Conservation (phyloP, 2,888 invertebrate genomes). For the Cephus pygmeus region DNA sequence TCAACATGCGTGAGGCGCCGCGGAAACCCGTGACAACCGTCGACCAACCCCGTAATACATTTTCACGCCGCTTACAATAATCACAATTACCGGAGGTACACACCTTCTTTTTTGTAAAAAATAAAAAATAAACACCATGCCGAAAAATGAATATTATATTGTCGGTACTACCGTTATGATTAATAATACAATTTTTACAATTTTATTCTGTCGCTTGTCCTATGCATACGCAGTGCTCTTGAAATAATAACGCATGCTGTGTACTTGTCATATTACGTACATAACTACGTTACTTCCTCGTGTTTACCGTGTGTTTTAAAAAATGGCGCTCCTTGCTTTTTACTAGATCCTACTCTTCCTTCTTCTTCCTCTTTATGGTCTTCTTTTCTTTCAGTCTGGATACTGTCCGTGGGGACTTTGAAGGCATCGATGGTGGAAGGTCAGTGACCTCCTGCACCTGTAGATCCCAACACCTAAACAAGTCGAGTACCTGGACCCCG, state of each 20-base stretch:
- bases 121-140: neutral
- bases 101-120: neutral
- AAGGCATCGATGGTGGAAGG: conserved; percentile 22
- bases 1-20: conserved; percentile 9
- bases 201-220: neutral
- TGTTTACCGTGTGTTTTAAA: neutral
- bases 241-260: neutral
- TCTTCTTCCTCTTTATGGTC: neutral
- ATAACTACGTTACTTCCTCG: neutral
- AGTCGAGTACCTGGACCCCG: conserved; percentile 4
- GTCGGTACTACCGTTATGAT: neutral
- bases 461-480: conserved; percentile 14
- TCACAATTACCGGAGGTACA: neutral
- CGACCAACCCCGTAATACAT: neutral
- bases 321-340: neutral
- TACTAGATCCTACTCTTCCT: neutral
- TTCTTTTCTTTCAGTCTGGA: neutral
- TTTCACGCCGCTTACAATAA: conserved; percentile 2
- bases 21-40: neutral
- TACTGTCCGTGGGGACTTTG: conserved; percentile 1
- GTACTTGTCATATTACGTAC: neutral
- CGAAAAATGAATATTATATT: neutral
- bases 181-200: neutral
- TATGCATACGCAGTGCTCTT: neutral
- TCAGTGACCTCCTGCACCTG: conserved; percentile 24